Base-by-base conservation (phyloP, 1,140 invertebrate species). In the Platyura marginata region DNA sequence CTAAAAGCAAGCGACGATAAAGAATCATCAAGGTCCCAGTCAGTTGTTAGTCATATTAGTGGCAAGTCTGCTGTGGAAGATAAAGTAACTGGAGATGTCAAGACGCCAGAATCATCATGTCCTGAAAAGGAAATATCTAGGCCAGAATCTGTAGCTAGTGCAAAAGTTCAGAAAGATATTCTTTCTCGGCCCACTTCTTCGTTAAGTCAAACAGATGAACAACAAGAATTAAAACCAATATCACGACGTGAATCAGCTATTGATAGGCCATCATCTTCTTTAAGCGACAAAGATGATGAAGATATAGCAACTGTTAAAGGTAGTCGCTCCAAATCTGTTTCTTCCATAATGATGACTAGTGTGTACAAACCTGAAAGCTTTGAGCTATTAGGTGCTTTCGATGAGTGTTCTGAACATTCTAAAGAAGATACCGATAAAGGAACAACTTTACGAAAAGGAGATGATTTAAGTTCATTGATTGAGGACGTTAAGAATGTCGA, bases 271-370 rank as follows among this genome's bases (percentile, higher is more conserved):
- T n/a, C n/a, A n/a, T n/a, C n/a, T n/a, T n/a, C n/a, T n/a, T n/a
- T n/a, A n/a, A 60, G 57, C 39, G 57, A 60, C 11, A 50, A 54
- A 13, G 40, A 46, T 21, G 53, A 50, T 0, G 53, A 55, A 3
- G 49, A 50, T 2, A 45, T 44, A 3, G 40, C 47, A 10, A 52
- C 49, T 16, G 46, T 61, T 3, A 60, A 61, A 39, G 58, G 56
- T 42, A 45, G 49, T 20, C 52, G 58, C 9, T 61, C 58, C 29
- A 61, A 61, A 40, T 61, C 58, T 11, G 57, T 61, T 42, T 56
- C 58, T 21, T 55, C 55, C 21, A 61, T 61, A n/a, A 61, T 59
- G 59, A 59, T 58, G 49, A 60, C 58, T n/a, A 61, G 59, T 47
- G 57, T 57, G 40, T 61, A 59, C 33, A 61, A 57, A 38, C 56